Evolutionary conservation across 2,888 invertebrate genomes (phyloP).

Genomic region (Odontocolon sp.): DNA sequence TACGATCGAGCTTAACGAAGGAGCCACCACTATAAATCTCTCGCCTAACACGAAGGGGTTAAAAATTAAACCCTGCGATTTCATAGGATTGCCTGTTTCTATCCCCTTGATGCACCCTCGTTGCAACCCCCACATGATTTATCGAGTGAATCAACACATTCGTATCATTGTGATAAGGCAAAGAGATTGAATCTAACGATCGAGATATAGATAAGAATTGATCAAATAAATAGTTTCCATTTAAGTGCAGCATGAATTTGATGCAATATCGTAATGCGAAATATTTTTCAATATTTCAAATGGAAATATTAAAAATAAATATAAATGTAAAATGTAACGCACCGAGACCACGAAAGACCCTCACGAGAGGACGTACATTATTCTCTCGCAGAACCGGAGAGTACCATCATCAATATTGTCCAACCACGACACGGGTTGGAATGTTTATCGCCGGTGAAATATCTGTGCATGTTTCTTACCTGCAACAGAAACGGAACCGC

Average conservation of each 20-base stretch:
- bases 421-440: constrained; percentile 30
- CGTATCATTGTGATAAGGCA: background rate
- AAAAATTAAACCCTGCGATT: constrained; percentile 60
- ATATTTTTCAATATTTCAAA: background rate
- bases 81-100: constrained; percentile 36
- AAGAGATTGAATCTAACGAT: background rate
- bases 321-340: constrained; percentile 10
- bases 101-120: constrained; percentile 45
- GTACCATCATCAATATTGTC: constrained; percentile 63
- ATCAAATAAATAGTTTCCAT: background rate
- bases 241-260: too few relatives aligned
- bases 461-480: constrained; percentile 45
- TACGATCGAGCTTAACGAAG: constrained; percentile 68
- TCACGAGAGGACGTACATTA: constrained; percentile 25
- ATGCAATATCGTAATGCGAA: too few relatives aligned
- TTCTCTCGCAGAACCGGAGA: constrained; percentile 39
- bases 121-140: constrained; percentile 40
- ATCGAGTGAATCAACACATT: constrained; percentile 24
- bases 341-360: background rate
- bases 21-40: constrained; percentile 72
- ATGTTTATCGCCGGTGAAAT: constrained; percentile 49
- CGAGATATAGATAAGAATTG: constrained; percentile 15
- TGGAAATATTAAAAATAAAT: background rate
- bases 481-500: constrained; percentile 36
- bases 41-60: constrained; percentile 60